Evolutionary conservation across 37 sponge, comb jelly and placozoan species (phyloP).

Genomic region (Chondrosia reniformis): DNA sequence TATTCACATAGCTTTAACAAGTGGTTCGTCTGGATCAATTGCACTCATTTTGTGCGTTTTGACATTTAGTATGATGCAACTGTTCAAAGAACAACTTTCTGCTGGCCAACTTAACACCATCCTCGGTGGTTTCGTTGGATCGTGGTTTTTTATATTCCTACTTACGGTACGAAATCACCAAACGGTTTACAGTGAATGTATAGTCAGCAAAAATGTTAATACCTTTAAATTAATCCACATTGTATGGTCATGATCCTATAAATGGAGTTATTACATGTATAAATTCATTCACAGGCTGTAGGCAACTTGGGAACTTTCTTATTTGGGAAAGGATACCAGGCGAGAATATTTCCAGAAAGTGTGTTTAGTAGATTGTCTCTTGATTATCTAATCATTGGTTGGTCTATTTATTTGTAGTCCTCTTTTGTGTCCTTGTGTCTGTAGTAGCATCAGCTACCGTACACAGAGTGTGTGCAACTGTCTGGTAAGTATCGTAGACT

Average conservation of each 20-base stretch:
- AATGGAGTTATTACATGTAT: too few relatives aligned
- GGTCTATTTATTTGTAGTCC: constrained; percentile 27
- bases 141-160: constrained; percentile 75
- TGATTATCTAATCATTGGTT: background rate
- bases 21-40: constrained; percentile 45
- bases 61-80: constrained; percentile 81
- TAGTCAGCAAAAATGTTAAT: too few relatives aligned
- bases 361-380: background rate
- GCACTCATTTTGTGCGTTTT: constrained; percentile 61
- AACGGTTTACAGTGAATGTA: too few relatives aligned
- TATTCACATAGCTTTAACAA: constrained; percentile 47
- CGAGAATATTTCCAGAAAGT: constrained; percentile 78
- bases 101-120: constrained; percentile 50
- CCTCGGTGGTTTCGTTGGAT: constrained; percentile 80
- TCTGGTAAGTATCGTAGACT: constrained; percentile 75
- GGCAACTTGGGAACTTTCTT: constrained; percentile 46
- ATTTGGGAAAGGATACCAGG: constrained; percentile 42
- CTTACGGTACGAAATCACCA: constrained; percentile 51
- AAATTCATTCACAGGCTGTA: constrained; percentile 33
- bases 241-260: too few relatives aligned
- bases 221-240: too few relatives aligned
- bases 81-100: constrained; percentile 65
- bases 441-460: constrained; percentile 63
- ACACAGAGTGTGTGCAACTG: constrained; percentile 80
- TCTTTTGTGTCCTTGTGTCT: constrained; percentile 37